Conservation (phyloP, 2,888 invertebrate genomes). For the Microplitis deprimator region DNA sequence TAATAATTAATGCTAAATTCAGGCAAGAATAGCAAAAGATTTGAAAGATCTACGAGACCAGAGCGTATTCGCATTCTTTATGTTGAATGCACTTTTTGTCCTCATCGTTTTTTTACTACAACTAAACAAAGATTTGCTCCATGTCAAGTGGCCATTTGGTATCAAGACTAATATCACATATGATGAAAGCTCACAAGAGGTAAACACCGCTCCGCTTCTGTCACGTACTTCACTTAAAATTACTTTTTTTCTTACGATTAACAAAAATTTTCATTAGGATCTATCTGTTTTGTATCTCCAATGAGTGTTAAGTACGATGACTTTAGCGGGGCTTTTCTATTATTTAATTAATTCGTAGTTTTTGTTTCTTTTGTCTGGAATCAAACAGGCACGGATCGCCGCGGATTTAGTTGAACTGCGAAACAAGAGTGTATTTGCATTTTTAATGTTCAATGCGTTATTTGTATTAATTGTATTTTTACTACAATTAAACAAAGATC, state of each 20-base stretch:
- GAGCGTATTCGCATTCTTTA: constrained; percentile 96
- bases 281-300: constrained; percentile 23
- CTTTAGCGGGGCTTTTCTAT: constrained; percentile 59
- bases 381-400: constrained; percentile 88
- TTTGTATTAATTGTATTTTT: constrained; percentile 99
- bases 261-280: constrained; percentile 3
- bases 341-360: constrained; percentile 60
- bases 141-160: constrained; percentile 97
- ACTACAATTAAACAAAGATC: constrained; percentile 98
- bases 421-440: constrained; percentile 97
- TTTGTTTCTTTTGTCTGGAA: constrained; percentile 14
- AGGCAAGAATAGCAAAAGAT: constrained; percentile 92
- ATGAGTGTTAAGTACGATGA: constrained; percentile 43
- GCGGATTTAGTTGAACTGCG: constrained; percentile 93
- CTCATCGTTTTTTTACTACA: constrained; percentile 98
- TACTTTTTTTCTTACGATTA: constrained; percentile 6
- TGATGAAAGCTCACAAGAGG: constrained; percentile 92
- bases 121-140: constrained; percentile 96
- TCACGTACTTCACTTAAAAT: constrained; percentile 37
- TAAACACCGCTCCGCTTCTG: constrained; percentile 73
- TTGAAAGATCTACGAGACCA: constrained; percentile 95
- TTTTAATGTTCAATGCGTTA: constrained; percentile 99
- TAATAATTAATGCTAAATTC: constrained; percentile 65
- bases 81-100: constrained; percentile 99
- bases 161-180: constrained; percentile 94